Base-by-base conservation (phyloP, 2,113 vertebrate species). In the Stictonetta naevosa region DNA sequence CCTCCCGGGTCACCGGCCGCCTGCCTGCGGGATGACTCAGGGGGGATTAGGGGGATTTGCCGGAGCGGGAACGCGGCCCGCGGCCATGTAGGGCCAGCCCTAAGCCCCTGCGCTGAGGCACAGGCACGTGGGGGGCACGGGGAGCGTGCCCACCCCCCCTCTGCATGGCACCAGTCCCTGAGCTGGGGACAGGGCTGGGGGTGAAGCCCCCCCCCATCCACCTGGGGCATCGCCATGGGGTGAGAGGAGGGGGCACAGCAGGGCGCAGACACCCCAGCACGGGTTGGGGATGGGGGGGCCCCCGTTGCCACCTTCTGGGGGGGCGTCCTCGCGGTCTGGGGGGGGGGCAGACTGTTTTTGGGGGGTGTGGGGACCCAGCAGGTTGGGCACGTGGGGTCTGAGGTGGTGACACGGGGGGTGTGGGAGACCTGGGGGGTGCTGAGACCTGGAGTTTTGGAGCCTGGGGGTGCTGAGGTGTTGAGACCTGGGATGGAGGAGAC, bases 1-100 rank as follows among this genome's bases (percentile, higher is more conserved):
- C 95, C 62, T 95, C 77, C 60, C 93, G 8, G 95, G 94, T 95
- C 95, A 97, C 21, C 48, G 22, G 21, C 76, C 18, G 36, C 76
- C 69, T 64, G 95, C 86, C 77, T 64, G 38, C 4, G 11, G 89
- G 88, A 92, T 97, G 96, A 95, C 95, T 97, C 95, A 97, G 91
- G 91, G 88, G 79, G 95, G 95, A 96, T 97, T 97, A 96, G 81
- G 44, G 95, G 91, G 96, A 96, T 97, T 95, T 93, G 83, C 21
- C 4, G 0, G 69, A 86, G 91, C 21, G 1, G 77, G 90, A 73
- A 82, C 82, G 48, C 15, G 38, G 71, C 78, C 31, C 25, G 1
- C n/a, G 4, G 93, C 81, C 93, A 75, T 87, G 81, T 92, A 91
- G 69, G 90, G 90, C 52, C 7, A 17, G 75, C 28, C 71, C 36